A percentile compares a stretch with the other conserved stretches of the same genome.
Conservation (phyloP, 2,888 invertebrate species). For the Drosophila tanythrix region DNA sequence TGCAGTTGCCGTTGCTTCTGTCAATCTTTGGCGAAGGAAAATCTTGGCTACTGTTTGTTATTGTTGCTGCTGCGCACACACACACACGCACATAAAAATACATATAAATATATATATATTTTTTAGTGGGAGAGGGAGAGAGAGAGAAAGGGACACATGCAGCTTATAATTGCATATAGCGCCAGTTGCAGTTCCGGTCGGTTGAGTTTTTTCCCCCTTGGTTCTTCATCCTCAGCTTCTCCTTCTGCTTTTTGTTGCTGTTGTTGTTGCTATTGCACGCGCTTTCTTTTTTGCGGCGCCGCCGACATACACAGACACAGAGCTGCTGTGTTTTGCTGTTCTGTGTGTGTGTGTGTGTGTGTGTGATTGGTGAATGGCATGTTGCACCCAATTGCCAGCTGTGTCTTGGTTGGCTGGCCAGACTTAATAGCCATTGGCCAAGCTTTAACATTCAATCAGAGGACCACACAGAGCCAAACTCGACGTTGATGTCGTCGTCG, state of each 20-base stretch:
- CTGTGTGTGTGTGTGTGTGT: conserved; percentile 23
- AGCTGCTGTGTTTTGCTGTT: conserved; percentile 3
- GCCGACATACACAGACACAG: conserved; percentile 31
- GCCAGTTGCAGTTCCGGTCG: conserved; percentile 83
- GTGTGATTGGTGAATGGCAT: conserved; percentile 79
- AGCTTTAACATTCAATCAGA: conserved; percentile 69
- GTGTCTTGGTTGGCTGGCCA: conserved; percentile 65
- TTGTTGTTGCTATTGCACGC: conserved; percentile 69
- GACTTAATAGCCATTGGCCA: conserved; percentile 78
- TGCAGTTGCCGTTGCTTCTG: conserved; percentile 58
- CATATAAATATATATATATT: background rate
- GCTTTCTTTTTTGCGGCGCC: conserved; percentile 80
- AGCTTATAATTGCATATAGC: conserved; percentile 77
- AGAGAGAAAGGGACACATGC: conserved; percentile 24
- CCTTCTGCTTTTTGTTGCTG: conserved; percentile 34
- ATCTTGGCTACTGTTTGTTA: conserved; percentile 75
- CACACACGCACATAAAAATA: background rate
- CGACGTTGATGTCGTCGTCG: conserved; percentile 8
- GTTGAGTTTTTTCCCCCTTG: conserved; percentile 64
- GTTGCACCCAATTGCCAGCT: conserved; percentile 79
- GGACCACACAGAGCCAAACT: conserved; percentile 54
- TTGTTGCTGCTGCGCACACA: conserved; percentile 35
- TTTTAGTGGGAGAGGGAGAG: background rate
- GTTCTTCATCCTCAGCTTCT: conserved; percentile 23
- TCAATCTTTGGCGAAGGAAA: conserved; percentile 77